Evolutionary conservation across 2,888 invertebrate genomes (phyloP).

Genomic region (Limnephilus auricula): DNA sequence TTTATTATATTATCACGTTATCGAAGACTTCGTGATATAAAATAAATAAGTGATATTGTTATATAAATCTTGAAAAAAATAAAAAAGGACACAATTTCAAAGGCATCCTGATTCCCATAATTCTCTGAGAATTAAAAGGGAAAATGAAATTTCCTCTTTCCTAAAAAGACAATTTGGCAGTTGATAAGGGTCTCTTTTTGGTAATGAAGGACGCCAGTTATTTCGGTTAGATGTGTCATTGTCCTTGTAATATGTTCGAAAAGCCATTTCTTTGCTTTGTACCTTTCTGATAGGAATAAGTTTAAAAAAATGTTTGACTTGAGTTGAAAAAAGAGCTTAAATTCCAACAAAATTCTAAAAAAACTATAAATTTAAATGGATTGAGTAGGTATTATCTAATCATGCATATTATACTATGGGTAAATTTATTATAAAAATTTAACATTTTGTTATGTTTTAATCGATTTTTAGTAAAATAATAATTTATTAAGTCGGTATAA

Average conservation of each 20-base stretch:
- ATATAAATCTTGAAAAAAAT: not conserved
- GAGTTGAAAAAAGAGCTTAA: not conserved
- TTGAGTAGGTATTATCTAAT: not conserved
- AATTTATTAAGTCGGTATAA: not conserved
- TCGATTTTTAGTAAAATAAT: not conserved
- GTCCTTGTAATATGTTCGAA: not conserved
- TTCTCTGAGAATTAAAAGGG: not conserved
- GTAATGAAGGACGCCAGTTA: not conserved
- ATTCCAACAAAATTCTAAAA: not conserved
- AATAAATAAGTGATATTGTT: not conserved
- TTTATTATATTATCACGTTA: not conserved
- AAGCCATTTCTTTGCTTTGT: conserved; percentile 2
- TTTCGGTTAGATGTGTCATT: not conserved
- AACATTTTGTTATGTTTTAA: not conserved
- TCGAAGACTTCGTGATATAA: not conserved
- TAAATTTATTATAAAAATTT: not conserved
- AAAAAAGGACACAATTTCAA: not conserved
- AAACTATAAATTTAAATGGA: not conserved
- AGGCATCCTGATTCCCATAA: not conserved
- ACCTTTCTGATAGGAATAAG: not conserved
- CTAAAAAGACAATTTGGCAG: not conserved
- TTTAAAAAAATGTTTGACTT: not conserved
- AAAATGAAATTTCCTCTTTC: not conserved
- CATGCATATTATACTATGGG: not conserved
- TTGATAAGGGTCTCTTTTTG: not conserved